These are phyloP conservation scores for Nanorana parkeri DNA, from an alignment of 2,113 vertebrate genomes.

Conservation along the genomic window DNA sequence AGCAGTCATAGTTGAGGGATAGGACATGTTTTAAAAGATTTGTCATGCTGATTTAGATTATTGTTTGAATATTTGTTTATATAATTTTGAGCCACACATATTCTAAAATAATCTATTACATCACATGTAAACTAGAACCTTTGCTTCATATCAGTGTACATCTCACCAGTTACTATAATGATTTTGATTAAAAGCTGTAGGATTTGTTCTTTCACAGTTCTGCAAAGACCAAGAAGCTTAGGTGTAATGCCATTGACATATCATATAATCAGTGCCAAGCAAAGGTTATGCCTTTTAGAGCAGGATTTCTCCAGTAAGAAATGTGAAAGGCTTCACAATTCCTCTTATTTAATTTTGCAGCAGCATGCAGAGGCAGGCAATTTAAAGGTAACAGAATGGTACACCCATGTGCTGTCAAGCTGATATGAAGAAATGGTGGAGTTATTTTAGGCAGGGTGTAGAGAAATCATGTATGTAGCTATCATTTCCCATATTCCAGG, in stretches of 20 bases:
- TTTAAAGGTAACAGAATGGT: conserved; percentile 5
- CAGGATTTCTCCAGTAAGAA: neutral
- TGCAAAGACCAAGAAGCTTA: neutral
- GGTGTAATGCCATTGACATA: neutral
- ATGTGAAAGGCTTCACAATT: conserved; percentile 14
- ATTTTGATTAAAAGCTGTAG: neutral
- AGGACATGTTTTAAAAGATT: no score
- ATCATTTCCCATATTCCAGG: neutral
- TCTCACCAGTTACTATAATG: neutral
- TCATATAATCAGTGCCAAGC: conserved; percentile 2
- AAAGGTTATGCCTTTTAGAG: neutral
- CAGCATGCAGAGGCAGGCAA: neutral
- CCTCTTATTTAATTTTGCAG: conserved; percentile 5
- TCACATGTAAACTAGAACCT: neutral
- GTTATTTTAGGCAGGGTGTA: neutral
- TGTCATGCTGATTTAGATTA: no score
- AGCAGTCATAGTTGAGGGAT: no score
- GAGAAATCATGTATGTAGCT: neutral
- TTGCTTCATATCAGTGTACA: neutral
- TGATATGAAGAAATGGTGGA: neutral
- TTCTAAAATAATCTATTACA: neutral
- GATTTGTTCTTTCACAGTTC: neutral
- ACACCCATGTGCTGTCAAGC: neutral
- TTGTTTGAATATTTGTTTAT: no score
- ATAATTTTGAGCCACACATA: no score